Percentiles rank a stretch among this genome's conserved stretches.
phyloP scores from a whole-genome alignment of 2,113 vertebrate genomes.

The Eolophus roseicapilla region DNA sequence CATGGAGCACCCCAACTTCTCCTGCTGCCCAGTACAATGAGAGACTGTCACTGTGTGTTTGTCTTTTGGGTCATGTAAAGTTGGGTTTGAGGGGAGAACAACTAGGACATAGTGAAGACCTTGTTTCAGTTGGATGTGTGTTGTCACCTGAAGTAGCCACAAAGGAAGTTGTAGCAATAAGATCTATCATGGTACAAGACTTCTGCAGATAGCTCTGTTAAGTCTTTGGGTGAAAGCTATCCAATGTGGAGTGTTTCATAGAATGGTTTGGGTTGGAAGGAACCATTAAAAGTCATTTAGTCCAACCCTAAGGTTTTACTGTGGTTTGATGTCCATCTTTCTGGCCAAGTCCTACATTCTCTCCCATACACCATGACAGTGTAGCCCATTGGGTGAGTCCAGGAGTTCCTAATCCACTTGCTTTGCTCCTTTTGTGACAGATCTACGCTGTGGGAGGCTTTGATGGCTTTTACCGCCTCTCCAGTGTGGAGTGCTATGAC shows the following conservation, averaged over 20 bases:
- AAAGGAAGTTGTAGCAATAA: not conserved
- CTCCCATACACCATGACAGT: rapidly evolving
- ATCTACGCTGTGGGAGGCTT: slow-evolving; percentile 78
- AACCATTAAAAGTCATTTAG: not conserved
- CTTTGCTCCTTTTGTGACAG: slow-evolving; percentile 16
- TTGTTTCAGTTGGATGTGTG: not conserved
- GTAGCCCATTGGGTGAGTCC: not conserved
- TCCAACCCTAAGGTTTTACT: not conserved
- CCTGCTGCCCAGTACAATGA: not conserved
- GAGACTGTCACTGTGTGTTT: not conserved
- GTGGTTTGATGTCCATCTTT: not conserved
- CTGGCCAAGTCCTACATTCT: not conserved
- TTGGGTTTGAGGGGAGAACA: not conserved
- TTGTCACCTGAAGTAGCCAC: not conserved
- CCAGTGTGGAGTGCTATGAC: slow-evolving; percentile 76
- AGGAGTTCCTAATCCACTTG: not conserved
- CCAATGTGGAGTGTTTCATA: not conserved
- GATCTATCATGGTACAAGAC: not conserved
- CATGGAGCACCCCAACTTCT: not conserved
- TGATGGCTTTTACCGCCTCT: slow-evolving; percentile 73
- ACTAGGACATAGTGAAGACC: not conserved
- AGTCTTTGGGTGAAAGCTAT: not conserved
- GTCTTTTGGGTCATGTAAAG: not conserved
- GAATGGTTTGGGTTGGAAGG: not conserved
- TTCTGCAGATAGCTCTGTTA: not conserved